A percentile compares a stretch with the other conserved stretches of the same genome.
Conservation (phyloP, 2,888 invertebrate species). For the Acronicta leporina region DNA sequence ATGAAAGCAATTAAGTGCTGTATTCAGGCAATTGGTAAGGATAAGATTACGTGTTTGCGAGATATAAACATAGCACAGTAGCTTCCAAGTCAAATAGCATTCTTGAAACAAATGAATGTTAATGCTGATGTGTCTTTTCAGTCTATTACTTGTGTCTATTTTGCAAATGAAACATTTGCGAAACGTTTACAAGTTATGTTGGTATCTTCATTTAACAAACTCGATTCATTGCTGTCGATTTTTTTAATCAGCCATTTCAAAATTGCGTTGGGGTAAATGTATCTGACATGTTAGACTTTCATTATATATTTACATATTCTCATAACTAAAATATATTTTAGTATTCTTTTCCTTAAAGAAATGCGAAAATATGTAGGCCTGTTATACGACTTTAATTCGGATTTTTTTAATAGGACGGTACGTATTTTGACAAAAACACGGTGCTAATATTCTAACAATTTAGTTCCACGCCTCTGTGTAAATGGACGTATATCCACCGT, state of each 20-base stretch:
- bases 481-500: slow-evolving; percentile 67
- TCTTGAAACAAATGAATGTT: slow-evolving; percentile 5
- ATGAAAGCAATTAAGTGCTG: slow-evolving; percentile 10
- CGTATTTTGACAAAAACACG: slow-evolving; percentile 69
- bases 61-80: slow-evolving; percentile 7
- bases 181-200: too few relatives aligned
- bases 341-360: too few relatives aligned
- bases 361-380: not conserved
- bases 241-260: too few relatives aligned
- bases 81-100: not conserved
- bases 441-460: slow-evolving; percentile 79
- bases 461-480: slow-evolving; percentile 75
- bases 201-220: too few relatives aligned
- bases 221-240: not conserved
- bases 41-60: slow-evolving; percentile 32
- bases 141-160: not conserved
- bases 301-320: too few relatives aligned
- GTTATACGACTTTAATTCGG: too few relatives aligned
- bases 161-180: not conserved
- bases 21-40: slow-evolving; percentile 31
- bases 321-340: too few relatives aligned
- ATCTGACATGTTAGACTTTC: too few relatives aligned
- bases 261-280: too few relatives aligned
- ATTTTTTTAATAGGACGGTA: slow-evolving; percentile 36
- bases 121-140: not conserved